These are phyloP conservation scores for Podiceps cristatus DNA, from an alignment of 2,113 vertebrate genomes.

Conservation along the genomic window DNA sequence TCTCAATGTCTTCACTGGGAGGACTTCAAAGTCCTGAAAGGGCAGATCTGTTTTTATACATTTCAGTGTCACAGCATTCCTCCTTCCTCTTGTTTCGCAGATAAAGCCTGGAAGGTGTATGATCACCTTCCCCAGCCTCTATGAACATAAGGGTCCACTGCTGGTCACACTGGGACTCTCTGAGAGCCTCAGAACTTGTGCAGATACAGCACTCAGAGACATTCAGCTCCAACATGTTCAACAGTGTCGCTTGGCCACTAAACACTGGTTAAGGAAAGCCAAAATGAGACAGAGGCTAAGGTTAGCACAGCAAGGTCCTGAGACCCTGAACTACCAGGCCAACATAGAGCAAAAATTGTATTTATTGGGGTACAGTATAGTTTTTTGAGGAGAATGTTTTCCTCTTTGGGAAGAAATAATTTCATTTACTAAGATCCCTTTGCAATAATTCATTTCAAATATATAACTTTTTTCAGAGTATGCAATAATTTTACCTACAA, in stretches of 20 bases:
- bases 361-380: neutral
- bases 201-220: neutral
- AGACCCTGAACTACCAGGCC: neutral
- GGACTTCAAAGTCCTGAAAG: neutral
- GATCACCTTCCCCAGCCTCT: neutral
- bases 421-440: neutral
- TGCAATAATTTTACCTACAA: neutral
- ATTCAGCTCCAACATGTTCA: neutral
- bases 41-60: neutral
- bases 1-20: neutral
- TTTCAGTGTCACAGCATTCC: neutral
- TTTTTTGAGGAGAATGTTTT: neutral
- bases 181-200: neutral
- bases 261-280: fast-evolving
- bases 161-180: neutral
- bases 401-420: neutral
- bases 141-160: fast-evolving
- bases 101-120: neutral
- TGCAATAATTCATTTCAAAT: neutral
- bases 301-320: neutral
- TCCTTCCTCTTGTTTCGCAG: neutral
- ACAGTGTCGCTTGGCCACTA: neutral
- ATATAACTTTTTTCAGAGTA: neutral
- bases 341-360: fast-evolving
- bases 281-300: neutral